These are phyloP conservation scores for Pachymerium ferrugineum DNA, from an alignment of 2,888 invertebrate genomes.

Conservation along the genomic window DNA sequence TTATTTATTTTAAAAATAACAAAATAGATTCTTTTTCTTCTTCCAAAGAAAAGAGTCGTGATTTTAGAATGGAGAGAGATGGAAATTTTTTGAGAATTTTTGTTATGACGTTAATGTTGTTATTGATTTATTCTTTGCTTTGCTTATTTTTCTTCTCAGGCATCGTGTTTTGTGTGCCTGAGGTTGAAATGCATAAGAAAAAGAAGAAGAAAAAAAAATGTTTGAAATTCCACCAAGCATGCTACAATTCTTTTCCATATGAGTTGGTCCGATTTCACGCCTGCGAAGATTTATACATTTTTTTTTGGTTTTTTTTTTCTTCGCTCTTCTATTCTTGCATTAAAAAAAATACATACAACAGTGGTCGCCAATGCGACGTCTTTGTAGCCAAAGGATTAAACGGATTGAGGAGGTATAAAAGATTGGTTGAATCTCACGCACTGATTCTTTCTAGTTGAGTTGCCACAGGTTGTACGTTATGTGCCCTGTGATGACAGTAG, in stretches of 20 bases:
- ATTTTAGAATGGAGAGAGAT: neutral
- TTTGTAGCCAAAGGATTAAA: neutral
- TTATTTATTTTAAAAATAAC: no score
- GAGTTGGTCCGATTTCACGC: constrained; percentile 24
- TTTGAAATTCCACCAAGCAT: constrained; percentile 27
- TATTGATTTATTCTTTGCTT: constrained; percentile 22
- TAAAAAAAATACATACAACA: no score
- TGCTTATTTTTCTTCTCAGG: constrained; percentile 20
- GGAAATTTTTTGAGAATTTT: constrained; percentile 17
- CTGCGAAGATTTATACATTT: constrained; percentile 22
- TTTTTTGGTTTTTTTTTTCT: neutral
- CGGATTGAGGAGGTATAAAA: neutral
- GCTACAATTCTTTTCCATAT: constrained; percentile 24
- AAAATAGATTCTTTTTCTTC: no score
- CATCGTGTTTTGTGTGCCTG: constrained; percentile 20
- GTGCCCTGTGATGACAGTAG: no score
- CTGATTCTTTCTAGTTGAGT: no score
- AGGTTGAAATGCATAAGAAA: constrained; percentile 25
- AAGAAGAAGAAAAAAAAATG: neutral
- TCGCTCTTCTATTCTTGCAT: neutral
- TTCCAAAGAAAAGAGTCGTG: constrained; percentile 12
- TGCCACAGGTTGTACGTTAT: no score
- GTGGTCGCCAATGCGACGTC: neutral
- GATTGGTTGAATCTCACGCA: no score
- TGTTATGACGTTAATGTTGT: constrained; percentile 23